A percentile compares a stretch with the other conserved stretches of the same genome.
These are phyloP conservation scores for Meganola albula DNA, from an alignment of 2,888 invertebrate genomes.

Conservation along the genomic window DNA sequence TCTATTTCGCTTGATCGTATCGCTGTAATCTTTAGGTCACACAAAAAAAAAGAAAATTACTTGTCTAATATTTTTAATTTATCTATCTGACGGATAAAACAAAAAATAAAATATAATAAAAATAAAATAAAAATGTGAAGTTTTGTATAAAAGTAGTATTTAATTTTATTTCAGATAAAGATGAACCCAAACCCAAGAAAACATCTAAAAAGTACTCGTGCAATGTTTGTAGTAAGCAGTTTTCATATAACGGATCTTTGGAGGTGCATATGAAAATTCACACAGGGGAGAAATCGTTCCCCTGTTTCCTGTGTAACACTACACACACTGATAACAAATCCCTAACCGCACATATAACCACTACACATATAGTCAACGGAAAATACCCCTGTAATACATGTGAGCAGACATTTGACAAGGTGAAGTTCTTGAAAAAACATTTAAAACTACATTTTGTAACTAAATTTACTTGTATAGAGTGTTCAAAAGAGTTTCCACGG, in stretches of 20 bases:
- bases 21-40: no score
- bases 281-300: conserved; percentile 48
- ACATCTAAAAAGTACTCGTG: conserved; percentile 30
- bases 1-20: no score
- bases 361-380: conserved; percentile 37
- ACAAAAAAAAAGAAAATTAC: no score
- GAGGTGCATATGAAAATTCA: conserved; percentile 43
- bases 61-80: no score
- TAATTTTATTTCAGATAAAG: conserved; percentile 25
- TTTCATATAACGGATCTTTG: conserved; percentile 42
- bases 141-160: no score
- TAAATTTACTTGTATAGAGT: conserved; percentile 51
- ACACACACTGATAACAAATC: conserved; percentile 50
- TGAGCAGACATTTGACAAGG: conserved; percentile 42
- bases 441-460: conserved; percentile 46
- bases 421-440: conserved; percentile 51
- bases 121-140: no score
- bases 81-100: no score
- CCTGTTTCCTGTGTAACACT: conserved; percentile 47
- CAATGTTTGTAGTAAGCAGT: conserved; percentile 35
- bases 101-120: no score
- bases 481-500: conserved; percentile 51
- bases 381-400: conserved; percentile 51
- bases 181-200: conserved; percentile 7
- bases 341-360: conserved; percentile 48